A percentile compares a stretch with the other conserved stretches of the same genome.
These are phyloP conservation scores for Tridacna gigas DNA, from an alignment of 2,888 invertebrate species.

Conservation along the genomic window DNA sequence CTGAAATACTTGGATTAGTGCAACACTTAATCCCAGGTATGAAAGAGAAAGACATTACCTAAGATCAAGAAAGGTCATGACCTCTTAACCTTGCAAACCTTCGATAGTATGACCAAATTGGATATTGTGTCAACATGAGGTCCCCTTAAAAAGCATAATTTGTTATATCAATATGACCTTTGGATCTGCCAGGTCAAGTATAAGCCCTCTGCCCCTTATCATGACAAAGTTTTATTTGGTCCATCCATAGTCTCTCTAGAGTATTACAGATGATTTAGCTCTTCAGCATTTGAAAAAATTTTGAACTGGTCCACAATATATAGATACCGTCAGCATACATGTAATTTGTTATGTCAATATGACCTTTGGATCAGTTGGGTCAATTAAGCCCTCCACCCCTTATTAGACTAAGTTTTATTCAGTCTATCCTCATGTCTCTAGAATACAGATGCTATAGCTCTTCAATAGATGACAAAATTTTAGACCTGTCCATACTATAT, in stretches of 20 bases:
- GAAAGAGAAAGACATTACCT: constrained; percentile 7
- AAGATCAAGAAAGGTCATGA: constrained; percentile 26
- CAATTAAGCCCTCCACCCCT: constrained; percentile 16
- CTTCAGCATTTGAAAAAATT: too few species aligned
- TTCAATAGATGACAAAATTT: too few species aligned
- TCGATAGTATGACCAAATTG: constrained; percentile 24
- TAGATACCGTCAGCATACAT: too few species aligned
- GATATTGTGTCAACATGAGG: constrained; percentile 25
- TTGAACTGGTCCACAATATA: too few species aligned
- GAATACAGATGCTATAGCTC: too few species aligned
- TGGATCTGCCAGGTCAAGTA: constrained; percentile 36
- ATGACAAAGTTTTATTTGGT: too few species aligned
- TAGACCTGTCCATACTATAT: too few species aligned
- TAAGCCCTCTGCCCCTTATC: not conserved
- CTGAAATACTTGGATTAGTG: not conserved
- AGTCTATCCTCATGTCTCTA: too few species aligned
- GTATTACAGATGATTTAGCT: too few species aligned
- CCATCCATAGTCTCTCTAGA: too few species aligned
- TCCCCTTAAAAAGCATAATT: constrained; percentile 33
- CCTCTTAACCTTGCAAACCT: constrained; percentile 3
- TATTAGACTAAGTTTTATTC: too few species aligned
- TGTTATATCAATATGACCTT: constrained; percentile 46
- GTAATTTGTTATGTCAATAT: constrained; percentile 41
- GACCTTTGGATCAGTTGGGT: constrained; percentile 40
- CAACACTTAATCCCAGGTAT: constrained; percentile 7